Evolutionary conservation across 2,797 vertebrate species (phyloP).

Genomic region (Jordanella pulchra): DNA sequence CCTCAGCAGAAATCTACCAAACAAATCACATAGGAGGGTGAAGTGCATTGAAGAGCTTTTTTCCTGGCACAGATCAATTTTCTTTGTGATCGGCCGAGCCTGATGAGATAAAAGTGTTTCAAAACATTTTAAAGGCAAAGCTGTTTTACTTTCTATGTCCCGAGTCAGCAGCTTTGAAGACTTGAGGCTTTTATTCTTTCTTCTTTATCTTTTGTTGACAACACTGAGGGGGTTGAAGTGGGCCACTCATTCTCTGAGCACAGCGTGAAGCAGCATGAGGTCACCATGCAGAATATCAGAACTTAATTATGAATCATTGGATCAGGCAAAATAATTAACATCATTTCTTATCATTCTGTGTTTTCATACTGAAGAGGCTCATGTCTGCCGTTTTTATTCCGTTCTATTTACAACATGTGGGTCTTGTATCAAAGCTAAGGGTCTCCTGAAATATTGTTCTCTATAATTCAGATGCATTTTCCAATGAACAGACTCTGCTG

Average conservation of each 20-base stretch:
- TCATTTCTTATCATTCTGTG: slow-evolving; percentile 11
- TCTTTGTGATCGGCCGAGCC: slow-evolving; percentile 73
- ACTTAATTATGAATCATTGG: slow-evolving; percentile 1
- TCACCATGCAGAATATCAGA: slow-evolving; percentile 33
- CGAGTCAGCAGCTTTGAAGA: slow-evolving; percentile 61
- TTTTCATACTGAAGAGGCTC: slow-evolving; percentile 7
- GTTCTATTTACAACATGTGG: slow-evolving; percentile 1
- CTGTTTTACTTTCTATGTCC: slow-evolving; percentile 54
- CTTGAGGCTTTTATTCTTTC: slow-evolving; percentile 17
- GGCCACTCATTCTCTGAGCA: slow-evolving; percentile 43
- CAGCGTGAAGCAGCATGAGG: slow-evolving; percentile 33
- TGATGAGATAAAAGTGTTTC: slow-evolving; percentile 73
- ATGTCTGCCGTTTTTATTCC: background rate
- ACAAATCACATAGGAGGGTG: slow-evolving; percentile 58
- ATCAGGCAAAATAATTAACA: slow-evolving; percentile 12
- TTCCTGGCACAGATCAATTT: slow-evolving; percentile 65
- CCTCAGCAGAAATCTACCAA: slow-evolving; percentile 62
- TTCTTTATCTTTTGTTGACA: slow-evolving; percentile 50
- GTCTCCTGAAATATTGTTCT: slow-evolving; percentile 25
- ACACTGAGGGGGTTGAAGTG: slow-evolving; percentile 32
- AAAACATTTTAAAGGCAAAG: slow-evolving; percentile 64
- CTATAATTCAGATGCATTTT: slow-evolving; percentile 43
- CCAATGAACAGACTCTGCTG: slow-evolving; percentile 21
- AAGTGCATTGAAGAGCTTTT: slow-evolving; percentile 56
- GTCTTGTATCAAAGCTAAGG: slow-evolving; percentile 36